A percentile compares a stretch with the other conserved stretches of the same genome.
These are phyloP conservation scores for Sceliomorpha sp. DNA, from an alignment of 2,888 invertebrate species.

Conservation along the genomic window DNA sequence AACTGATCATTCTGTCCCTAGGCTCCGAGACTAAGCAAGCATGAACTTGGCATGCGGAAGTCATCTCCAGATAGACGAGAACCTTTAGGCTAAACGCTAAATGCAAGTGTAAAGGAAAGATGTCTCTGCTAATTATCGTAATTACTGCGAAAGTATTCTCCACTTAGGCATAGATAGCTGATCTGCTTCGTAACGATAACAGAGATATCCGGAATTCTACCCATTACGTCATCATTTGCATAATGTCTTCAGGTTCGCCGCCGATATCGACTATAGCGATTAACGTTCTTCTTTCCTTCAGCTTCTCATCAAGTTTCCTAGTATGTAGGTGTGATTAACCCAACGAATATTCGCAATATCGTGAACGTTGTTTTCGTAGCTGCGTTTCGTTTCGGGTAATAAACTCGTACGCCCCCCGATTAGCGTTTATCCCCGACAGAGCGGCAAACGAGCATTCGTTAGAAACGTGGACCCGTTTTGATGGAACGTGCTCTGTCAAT, in stretches of 20 bases:
- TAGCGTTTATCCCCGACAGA: conserved; percentile 14
- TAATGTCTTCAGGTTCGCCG: conserved; percentile 33
- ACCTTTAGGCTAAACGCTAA: neutral
- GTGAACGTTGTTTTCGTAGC: no score
- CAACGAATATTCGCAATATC: no score
- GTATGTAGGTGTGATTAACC: conserved; percentile 22
- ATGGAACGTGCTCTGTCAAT: conserved; percentile 63
- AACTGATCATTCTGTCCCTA: no score
- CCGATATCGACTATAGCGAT: conserved; percentile 35
- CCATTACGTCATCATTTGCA: conserved; percentile 36
- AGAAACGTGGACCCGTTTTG: conserved; percentile 43
- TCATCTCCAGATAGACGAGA: conserved; percentile 2
- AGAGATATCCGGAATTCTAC: conserved; percentile 30
- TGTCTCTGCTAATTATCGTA: conserved; percentile 21
- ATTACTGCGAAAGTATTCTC: conserved; percentile 22
- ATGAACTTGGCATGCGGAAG: conserved; percentile 14
- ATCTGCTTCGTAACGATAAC: conserved; percentile 26
- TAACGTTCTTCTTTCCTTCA: conserved; percentile 17
- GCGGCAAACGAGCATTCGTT: conserved; percentile 36
- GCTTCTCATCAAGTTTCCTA: conserved; percentile 22
- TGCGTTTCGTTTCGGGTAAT: no score
- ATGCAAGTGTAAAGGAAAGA: neutral
- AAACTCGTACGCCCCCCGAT: no score
- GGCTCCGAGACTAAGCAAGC: no score
- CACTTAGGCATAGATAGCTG: neutral